Conservation (phyloP, 1,140 invertebrate species). For the Pentalonia nigronervosa region DNA sequence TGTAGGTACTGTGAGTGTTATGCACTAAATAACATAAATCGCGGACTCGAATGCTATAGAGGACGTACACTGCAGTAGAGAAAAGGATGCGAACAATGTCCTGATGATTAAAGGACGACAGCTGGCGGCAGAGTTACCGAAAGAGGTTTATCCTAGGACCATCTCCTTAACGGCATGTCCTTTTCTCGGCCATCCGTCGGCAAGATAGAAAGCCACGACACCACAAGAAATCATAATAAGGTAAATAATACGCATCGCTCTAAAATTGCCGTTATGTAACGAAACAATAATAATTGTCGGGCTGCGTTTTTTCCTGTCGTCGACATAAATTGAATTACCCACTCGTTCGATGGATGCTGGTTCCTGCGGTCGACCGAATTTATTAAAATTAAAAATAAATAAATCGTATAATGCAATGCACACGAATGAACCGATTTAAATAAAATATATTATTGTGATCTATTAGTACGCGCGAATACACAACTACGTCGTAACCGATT, state of each 20-base stretch:
- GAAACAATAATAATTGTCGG: background rate
- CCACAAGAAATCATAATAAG: background rate
- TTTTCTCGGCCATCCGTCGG: background rate
- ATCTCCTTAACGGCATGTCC: background rate
- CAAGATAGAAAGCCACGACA: background rate
- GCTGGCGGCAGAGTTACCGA: too few relatives aligned
- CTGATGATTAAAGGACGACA: background rate
- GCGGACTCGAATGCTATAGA: background rate
- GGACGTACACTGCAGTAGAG: background rate
- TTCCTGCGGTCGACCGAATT: too few relatives aligned
- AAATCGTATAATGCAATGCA: background rate
- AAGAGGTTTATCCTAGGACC: too few relatives aligned
- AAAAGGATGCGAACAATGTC: background rate
- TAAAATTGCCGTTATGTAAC: background rate
- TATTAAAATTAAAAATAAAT: too few relatives aligned
- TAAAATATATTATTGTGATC: background rate
- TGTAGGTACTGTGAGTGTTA: too few relatives aligned
- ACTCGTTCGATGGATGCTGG: too few relatives aligned
- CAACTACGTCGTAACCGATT: background rate
- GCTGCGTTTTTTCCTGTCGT: background rate
- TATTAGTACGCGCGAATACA: background rate
- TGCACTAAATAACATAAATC: too few relatives aligned
- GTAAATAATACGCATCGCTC: too few relatives aligned
- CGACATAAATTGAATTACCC: background rate
- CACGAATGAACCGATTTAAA: background rate